phyloP scores from a whole-genome alignment of 2,113 vertebrate genomes.

The Bombycilla garrulus region DNA sequence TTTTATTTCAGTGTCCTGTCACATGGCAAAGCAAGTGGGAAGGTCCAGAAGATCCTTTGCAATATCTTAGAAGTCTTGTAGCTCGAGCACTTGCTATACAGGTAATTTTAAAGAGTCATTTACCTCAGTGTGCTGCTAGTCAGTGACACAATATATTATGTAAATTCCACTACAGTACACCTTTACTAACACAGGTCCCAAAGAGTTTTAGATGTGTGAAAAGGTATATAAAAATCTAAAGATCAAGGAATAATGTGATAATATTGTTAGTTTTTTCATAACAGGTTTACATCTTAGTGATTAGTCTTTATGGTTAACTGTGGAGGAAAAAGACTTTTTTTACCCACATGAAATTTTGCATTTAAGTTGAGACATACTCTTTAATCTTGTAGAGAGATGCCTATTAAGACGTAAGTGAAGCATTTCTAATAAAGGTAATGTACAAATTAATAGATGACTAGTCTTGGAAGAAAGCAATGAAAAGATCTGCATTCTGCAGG shows the following conservation, averaged over 20 bases:
- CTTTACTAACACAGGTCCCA: neutral
- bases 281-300: neutral
- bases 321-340: neutral
- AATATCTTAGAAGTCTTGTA: slow-evolving; percentile 90
- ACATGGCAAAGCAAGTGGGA: slow-evolving; percentile 95
- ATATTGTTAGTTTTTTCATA: neutral
- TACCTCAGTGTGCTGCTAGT: neutral
- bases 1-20: slow-evolving; percentile 86
- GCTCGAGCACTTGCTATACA: slow-evolving; percentile 87
- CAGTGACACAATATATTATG: neutral
- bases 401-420: neutral
- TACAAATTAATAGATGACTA: neutral
- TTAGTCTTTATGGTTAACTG: neutral
- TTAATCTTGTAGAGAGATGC: neutral
- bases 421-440: neutral
- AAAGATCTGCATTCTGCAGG: neutral
- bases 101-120: slow-evolving; percentile 74
- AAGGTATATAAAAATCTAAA: neutral
- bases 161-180: neutral
- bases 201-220: neutral
- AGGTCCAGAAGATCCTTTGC: slow-evolving; percentile 95
- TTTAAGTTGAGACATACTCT: neutral
- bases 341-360: neutral
- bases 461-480: neutral
- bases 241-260: neutral